A percentile compares a stretch with the other conserved stretches of the same genome.
phyloP scores from a whole-genome alignment of 2,888 invertebrate genomes.

The Nesidiocoris tenuis region DNA sequence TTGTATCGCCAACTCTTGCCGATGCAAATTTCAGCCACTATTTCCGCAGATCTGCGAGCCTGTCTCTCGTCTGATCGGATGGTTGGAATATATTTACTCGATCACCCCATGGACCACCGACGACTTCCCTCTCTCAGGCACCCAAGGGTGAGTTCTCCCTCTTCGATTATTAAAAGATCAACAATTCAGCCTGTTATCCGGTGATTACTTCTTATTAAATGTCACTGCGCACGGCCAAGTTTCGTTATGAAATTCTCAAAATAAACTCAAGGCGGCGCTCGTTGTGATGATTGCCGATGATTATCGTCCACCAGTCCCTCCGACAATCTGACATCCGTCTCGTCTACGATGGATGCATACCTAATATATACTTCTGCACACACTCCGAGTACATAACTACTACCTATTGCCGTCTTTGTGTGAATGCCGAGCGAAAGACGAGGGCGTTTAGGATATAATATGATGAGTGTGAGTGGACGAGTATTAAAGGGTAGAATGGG shows the following conservation, averaged over 20 bases:
- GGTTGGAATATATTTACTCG: too few relatives aligned
- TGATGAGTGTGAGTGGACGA: slow-evolving; percentile 20
- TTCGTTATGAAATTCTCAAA: neutral
- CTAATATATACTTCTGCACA: neutral
- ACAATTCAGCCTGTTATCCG: too few relatives aligned
- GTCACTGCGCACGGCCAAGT: neutral
- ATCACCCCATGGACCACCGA: too few relatives aligned
- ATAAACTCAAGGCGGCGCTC: neutral
- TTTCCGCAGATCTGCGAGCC: too few relatives aligned
- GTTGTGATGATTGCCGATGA: neutral
- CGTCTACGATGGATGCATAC: too few relatives aligned
- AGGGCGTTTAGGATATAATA: slow-evolving; percentile 9
- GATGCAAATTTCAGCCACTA: too few relatives aligned
- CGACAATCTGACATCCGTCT: too few relatives aligned
- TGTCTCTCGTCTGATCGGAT: too few relatives aligned
- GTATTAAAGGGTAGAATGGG: slow-evolving; percentile 33
- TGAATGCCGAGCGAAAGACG: neutral
- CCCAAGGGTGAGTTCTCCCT: too few relatives aligned
- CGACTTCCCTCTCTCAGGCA: too few relatives aligned
- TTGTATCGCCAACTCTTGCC: too few relatives aligned
- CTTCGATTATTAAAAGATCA: too few relatives aligned
- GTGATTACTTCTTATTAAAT: neutral
- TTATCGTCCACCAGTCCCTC: neutral
- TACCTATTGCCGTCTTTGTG: neutral
- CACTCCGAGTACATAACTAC: neutral